Conservation (phyloP, 2,888 invertebrate genomes). For the Adineta ricciae region DNA sequence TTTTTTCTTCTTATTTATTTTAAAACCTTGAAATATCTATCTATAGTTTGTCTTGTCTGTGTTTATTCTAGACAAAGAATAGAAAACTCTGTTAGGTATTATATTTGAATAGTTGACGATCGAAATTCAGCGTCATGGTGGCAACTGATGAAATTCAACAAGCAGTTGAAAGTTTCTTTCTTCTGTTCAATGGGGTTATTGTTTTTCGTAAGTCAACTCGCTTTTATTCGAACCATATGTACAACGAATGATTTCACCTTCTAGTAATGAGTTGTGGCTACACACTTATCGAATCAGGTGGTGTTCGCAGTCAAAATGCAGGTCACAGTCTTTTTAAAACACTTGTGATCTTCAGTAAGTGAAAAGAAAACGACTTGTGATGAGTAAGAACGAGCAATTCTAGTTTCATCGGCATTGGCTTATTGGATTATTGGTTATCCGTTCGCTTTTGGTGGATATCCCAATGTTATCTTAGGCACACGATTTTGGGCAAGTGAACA, state of each 20-base stretch:
- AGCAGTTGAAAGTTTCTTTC: conserved; percentile 17
- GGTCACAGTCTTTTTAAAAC: conserved; percentile 14
- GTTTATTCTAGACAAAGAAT: not conserved
- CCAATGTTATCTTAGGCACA: not conserved
- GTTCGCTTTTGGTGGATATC: not conserved
- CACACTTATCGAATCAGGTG: conserved; percentile 14
- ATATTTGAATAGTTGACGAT: not conserved
- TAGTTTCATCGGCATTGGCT: not conserved
- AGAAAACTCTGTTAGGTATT: not conserved
- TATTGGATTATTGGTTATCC: conserved; percentile 19
- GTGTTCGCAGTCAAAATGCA: conserved; percentile 21
- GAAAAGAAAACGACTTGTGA: not conserved
- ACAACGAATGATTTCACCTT: not conserved
- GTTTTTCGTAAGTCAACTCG: not conserved
- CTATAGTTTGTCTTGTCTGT: not conserved
- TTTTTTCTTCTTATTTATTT: not conserved
- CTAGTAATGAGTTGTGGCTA: conserved; percentile 22
- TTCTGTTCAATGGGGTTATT: conserved; percentile 8
- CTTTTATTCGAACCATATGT: too few species aligned
- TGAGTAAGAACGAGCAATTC: too few species aligned
- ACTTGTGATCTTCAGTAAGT: not conserved
- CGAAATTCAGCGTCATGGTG: not conserved
- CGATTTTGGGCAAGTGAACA: not conserved
- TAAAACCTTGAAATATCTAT: not conserved
- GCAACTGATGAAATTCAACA: not conserved